These are phyloP conservation scores for Coracias cyanogaster DNA, from an alignment of 2,797 vertebrate genomes.

Conservation along the genomic window DNA sequence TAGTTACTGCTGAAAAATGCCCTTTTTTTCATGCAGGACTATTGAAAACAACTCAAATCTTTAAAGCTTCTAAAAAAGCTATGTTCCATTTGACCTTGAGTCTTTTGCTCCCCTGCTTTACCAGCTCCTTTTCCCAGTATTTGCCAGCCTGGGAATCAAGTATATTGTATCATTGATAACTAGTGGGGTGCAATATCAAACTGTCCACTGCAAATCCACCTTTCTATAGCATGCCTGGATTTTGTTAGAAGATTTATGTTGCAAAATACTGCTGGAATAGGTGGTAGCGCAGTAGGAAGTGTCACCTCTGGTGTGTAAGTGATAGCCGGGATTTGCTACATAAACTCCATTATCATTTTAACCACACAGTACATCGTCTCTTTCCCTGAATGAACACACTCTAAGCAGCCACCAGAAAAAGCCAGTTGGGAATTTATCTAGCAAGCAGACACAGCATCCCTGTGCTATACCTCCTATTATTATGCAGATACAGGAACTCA, in stretches of 20 bases:
- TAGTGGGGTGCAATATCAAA: not conserved
- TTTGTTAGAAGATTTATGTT: not conserved
- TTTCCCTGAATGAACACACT: not conserved
- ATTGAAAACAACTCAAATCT: not conserved
- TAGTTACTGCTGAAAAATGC: not conserved
- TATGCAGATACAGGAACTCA: not conserved
- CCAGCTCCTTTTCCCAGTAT: not conserved
- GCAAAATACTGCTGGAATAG: not conserved
- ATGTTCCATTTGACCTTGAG: not conserved
- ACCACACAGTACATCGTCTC: not conserved
- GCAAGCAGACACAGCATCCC: not conserved
- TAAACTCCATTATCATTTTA: not conserved
- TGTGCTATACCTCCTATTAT: not conserved
- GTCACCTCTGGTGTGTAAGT: not conserved
- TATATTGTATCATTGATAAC: not conserved
- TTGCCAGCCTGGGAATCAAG: not conserved
- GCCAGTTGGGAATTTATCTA: not conserved
- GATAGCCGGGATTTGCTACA: not conserved
- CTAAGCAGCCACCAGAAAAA: not conserved
- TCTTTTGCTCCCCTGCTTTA: not conserved
- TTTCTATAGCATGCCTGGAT: not conserved
- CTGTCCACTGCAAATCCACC: not conserved
- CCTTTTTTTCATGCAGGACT: not conserved
- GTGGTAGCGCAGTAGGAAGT: not conserved
- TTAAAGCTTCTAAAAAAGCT: not conserved